A percentile compares a stretch with the other conserved stretches of the same genome.
Conservation (phyloP, 2,888 invertebrate species). For the Epirrhoe alternata region DNA sequence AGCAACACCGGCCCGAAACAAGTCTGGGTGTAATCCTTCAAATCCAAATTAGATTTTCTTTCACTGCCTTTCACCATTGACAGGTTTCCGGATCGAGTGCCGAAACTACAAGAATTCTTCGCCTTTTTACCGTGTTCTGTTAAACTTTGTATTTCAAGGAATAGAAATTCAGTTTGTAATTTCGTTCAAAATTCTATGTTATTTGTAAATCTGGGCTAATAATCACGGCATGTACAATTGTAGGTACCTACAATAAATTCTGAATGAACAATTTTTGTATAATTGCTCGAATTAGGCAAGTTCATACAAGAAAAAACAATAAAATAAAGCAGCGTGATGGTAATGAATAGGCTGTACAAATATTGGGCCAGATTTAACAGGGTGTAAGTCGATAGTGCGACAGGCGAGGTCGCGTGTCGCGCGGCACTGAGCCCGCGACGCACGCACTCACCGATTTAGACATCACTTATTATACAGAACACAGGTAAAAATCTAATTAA, state of each 20-base stretch:
- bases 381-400: constrained; percentile 80
- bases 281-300: constrained; percentile 57
- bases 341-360: constrained; percentile 81
- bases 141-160: constrained; percentile 60
- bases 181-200: neutral
- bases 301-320: constrained; percentile 71
- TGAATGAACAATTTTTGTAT: constrained; percentile 67
- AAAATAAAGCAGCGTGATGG: constrained; percentile 70
- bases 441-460: constrained; percentile 71
- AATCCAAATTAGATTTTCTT: constrained; percentile 85
- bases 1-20: constrained; percentile 81
- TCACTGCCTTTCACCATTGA: constrained; percentile 78
- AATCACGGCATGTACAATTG: constrained; percentile 10
- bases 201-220: constrained; percentile 16
- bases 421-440: constrained; percentile 52
- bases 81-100: constrained; percentile 60
- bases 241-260: constrained; percentile 56
- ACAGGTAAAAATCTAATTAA: constrained; percentile 58
- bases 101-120: constrained; percentile 38
- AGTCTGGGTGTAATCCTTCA: constrained; percentile 81
- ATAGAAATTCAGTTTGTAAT: constrained; percentile 5
- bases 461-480: constrained; percentile 64
- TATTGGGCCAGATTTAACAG: constrained; percentile 81
- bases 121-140: constrained; percentile 42
- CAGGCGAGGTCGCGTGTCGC: constrained; percentile 78